phyloP scores from a whole-genome alignment of 2,113 vertebrate genomes.

The Raja brachyura region DNA sequence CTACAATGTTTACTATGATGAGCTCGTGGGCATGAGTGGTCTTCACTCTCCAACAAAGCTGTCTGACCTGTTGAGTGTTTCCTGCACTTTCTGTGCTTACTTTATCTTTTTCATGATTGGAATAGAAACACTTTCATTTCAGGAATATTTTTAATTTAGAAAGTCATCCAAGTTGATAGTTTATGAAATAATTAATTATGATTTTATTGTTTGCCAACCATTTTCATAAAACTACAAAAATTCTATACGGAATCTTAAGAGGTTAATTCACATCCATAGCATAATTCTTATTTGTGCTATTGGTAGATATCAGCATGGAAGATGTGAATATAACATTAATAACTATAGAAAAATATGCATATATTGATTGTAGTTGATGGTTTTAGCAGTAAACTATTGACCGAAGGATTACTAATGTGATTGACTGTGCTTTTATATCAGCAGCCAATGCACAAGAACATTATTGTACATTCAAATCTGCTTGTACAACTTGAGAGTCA shows the following conservation, averaged over 20 bases:
- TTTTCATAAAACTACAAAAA: neutral
- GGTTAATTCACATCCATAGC: neutral
- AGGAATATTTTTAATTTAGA: neutral
- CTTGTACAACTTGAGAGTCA: constrained; percentile 22
- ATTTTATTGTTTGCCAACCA: neutral
- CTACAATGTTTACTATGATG: too few relatives aligned
- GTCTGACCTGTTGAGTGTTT: too few relatives aligned
- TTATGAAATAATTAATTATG: neutral
- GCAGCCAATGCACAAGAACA: constrained; percentile 21
- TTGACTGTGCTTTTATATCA: constrained; percentile 17
- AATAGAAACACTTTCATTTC: neutral
- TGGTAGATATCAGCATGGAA: neutral
- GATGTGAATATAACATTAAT: constrained; percentile 29
- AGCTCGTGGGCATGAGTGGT: too few relatives aligned
- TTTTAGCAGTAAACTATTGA: constrained; percentile 35
- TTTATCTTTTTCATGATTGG: neutral
- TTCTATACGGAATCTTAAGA: neutral
- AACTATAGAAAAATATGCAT: neutral
- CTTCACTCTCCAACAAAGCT: too few relatives aligned
- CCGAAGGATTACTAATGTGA: constrained; percentile 12
- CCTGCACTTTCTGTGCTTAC: too few relatives aligned
- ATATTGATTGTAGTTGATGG: constrained; percentile 35
- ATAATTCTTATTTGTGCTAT: neutral
- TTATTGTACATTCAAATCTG: constrained; percentile 26
- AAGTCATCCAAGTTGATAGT: neutral